Base-by-base conservation (phyloP, 2,797 vertebrate species). In the Coilia nasus region DNA sequence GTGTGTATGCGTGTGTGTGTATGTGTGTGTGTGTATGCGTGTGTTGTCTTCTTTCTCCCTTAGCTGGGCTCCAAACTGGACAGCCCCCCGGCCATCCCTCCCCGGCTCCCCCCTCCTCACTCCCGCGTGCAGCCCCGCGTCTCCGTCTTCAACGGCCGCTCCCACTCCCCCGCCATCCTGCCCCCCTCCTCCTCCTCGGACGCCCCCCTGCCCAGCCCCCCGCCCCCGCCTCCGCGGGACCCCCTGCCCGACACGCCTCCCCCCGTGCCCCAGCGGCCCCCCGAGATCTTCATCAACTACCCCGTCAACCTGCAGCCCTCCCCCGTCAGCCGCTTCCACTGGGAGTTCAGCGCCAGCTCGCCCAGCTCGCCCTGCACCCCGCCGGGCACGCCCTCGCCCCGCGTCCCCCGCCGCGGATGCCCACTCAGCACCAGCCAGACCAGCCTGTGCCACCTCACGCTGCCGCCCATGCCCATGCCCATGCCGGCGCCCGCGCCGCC, bases 211-310 rank as follows among this genome's bases (percentile, higher is more conserved):
- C 97, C 95, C 62, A 98, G 97, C 92, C 97, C 98, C 0, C 98
- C 98, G 0, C 97, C 97, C 0, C 98, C 97, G 0, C 0, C 97
- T 17, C 14, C 98, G 84, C 62, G 95, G 81, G 94, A 98, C 96
- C 93, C 98, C 41, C 93, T 97, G 14, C 98, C 97, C 0, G 97
- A 98, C 88, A 97, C 97, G 0, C 97, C 97, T 0, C 98, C 97
- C 0, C 97, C 97, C 0, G 94, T 98, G 62, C 97, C 97, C 1
- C 96, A 97, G 50, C 95, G 97, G 0, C 97, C 98, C 0, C 97
- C 97, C 0, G 98, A 99, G 93, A 98, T 98, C 93, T 99, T 99
- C 90, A 97, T 99, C 93, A 99, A 99, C 95, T 98, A 96, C 91
- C 97, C 98, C 0, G 90, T 97, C 59, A 97, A 93, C 91, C 93